A percentile compares a stretch with the other conserved stretches of the same genome.
phyloP scores from a whole-genome alignment of 2,113 vertebrate species.

The Chaetorhynchus papuensis region DNA sequence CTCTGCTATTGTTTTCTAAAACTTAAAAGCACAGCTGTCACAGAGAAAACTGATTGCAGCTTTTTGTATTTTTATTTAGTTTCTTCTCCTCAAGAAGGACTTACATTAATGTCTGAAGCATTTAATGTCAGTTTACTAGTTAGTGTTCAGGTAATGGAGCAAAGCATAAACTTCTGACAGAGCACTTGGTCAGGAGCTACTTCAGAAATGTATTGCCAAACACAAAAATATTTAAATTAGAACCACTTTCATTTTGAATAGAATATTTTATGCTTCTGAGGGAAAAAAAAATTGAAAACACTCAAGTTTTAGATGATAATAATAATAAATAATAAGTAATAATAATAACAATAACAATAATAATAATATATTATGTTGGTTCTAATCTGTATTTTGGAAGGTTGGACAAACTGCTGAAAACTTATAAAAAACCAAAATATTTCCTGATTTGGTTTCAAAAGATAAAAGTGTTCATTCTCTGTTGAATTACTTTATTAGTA shows the following conservation, averaged over 20 bases:
- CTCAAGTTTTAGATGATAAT: neutral
- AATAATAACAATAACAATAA: neutral
- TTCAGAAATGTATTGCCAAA: neutral
- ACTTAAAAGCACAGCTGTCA: conserved; percentile 30
- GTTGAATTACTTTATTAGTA: neutral
- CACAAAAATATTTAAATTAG: neutral
- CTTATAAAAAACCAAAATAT: neutral
- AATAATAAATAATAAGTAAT: no score
- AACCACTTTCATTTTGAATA: neutral
- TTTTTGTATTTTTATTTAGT: neutral
- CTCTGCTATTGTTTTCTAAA: conserved; percentile 41
- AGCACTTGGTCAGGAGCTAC: neutral
- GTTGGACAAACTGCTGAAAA: neutral
- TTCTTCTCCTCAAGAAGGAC: neutral
- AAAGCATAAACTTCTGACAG: neutral
- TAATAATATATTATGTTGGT: neutral
- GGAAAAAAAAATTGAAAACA: neutral
- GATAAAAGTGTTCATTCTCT: neutral
- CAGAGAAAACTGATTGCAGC: neutral
- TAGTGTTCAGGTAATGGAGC: neutral
- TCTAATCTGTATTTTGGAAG: neutral
- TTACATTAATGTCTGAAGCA: neutral
- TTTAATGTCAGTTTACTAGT: neutral
- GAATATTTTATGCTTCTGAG: neutral
- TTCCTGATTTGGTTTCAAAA: neutral